phyloP scores from a whole-genome alignment of 2,888 invertebrate species.

The Entomobrya proxima region DNA sequence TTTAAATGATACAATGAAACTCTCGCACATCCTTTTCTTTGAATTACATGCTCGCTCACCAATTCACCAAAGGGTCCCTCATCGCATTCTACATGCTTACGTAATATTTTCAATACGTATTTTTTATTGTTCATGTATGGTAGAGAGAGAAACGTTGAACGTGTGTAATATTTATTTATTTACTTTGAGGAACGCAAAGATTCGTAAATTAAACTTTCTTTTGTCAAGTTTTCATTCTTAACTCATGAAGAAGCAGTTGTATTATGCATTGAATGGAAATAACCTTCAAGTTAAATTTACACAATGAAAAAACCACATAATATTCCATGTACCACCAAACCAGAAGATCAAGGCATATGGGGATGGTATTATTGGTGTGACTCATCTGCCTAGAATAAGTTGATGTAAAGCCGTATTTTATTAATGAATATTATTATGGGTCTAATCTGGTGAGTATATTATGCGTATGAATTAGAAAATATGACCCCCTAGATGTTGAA shows the following conservation, averaged over 20 bases:
- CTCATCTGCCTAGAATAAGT: neutral
- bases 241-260: neutral
- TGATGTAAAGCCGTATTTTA: neutral
- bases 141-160: neutral
- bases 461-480: constrained; percentile 23
- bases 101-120: constrained; percentile 17
- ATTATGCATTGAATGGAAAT: neutral
- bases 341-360: no score
- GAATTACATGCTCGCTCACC: constrained; percentile 50
- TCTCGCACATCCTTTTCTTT: constrained; percentile 62
- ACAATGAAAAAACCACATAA: neutral
- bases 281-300: neutral
- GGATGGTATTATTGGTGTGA: neutral
- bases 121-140: neutral
- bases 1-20: constrained; percentile 25
- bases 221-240: neutral
- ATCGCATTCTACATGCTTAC: neutral
- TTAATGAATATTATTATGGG: constrained; percentile 31
- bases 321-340: no score
- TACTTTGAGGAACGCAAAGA: constrained; percentile 46
- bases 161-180: constrained; percentile 61
- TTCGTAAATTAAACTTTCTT: constrained; percentile 49
- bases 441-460: constrained; percentile 1
- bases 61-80: constrained; percentile 47
- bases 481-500: constrained; percentile 49